Evolutionary conservation across 2,888 invertebrate genomes (phyloP).

Genomic region (Chymomyza caudatula): DNA sequence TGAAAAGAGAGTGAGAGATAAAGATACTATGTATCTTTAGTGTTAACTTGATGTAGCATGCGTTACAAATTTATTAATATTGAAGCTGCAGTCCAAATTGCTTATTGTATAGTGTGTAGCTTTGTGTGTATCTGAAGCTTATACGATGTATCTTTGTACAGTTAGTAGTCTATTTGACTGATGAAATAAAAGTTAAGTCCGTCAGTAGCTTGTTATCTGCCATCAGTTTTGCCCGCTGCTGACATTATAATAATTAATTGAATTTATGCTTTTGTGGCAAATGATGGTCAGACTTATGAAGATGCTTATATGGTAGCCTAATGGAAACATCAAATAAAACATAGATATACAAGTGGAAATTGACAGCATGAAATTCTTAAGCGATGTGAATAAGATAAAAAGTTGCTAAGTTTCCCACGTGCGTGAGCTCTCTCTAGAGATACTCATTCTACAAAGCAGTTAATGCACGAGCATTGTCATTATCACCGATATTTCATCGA

Average conservation of each 20-base stretch:
- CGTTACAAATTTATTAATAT: conserved; percentile 52
- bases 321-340: background rate
- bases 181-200: conserved; percentile 8
- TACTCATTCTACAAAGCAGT: no score
- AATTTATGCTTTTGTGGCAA: conserved; percentile 74
- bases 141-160: background rate
- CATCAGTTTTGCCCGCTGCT: conserved; percentile 34
- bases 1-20: no score
- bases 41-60: conserved; percentile 67
- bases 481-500: no score
- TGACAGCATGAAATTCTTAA: background rate
- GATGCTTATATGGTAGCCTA: conserved; percentile 1
- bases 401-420: no score
- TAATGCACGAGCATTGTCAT: no score
- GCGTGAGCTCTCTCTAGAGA: no score
- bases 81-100: conserved; percentile 29
- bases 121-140: no score
- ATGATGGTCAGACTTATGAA: conserved; percentile 57
- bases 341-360: background rate
- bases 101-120: background rate
- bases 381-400: no score
- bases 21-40: conserved; percentile 17
- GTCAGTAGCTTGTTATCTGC: conserved; percentile 29
- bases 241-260: conserved; percentile 73
- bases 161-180: background rate